Conservation (phyloP, 2,888 invertebrate genomes). For the Candidula unifasciata region DNA sequence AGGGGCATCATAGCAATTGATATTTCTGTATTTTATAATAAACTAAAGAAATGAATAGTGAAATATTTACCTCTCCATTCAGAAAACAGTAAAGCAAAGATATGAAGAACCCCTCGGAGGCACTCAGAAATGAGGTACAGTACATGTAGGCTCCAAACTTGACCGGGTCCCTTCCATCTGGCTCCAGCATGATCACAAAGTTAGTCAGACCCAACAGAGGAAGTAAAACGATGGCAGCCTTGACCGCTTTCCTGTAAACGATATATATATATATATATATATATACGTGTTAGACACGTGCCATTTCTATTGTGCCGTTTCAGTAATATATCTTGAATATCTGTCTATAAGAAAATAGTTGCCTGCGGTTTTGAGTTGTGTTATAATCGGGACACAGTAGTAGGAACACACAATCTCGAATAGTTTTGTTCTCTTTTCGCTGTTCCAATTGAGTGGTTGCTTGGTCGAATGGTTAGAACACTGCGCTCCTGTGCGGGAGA, state of each 20-base stretch:
- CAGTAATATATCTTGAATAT: no score
- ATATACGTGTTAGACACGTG: no score
- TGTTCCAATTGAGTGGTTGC: no score
- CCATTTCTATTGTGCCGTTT: no score
- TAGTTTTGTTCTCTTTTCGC: no score
- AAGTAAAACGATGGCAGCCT: slow-evolving; percentile 79
- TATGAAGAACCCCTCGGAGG: slow-evolving; percentile 80
- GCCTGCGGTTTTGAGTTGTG: no score
- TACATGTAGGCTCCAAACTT: slow-evolving; percentile 77
- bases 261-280: not conserved
- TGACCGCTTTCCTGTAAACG: slow-evolving; percentile 79
- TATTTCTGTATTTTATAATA: not conserved
- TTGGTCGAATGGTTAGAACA: no score
- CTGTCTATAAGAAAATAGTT: no score
- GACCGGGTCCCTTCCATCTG: slow-evolving; percentile 69
- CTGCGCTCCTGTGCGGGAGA: no score
- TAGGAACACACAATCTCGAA: no score
- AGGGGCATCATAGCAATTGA: no score
- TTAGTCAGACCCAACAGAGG: slow-evolving; percentile 80
- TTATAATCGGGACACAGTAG: no score
- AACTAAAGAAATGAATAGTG: not conserved
- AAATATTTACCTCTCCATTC: slow-evolving; percentile 77
- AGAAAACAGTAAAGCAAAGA: slow-evolving; percentile 80
- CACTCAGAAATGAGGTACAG: slow-evolving; percentile 77
- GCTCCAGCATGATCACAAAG: slow-evolving; percentile 79